phyloP scores from a whole-genome alignment of 2,113 vertebrate species.

The Percopsis transmontana region DNA sequence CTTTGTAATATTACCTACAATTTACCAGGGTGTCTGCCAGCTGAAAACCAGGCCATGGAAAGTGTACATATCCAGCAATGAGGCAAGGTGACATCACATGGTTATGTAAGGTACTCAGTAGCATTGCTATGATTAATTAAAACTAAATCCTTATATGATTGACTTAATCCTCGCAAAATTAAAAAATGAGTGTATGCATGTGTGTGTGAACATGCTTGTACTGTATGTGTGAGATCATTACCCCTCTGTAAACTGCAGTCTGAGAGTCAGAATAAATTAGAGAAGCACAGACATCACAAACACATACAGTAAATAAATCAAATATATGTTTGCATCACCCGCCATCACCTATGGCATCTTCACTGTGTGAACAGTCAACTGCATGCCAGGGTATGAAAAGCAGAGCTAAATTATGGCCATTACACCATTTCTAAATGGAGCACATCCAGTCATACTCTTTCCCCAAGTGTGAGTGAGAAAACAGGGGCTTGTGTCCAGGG shows the following conservation, averaged over 20 bases:
- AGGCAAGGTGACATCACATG: conserved; percentile 38
- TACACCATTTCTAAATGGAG: conserved; percentile 43
- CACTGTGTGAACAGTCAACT: conserved; percentile 29
- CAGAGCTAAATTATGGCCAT: conserved; percentile 28
- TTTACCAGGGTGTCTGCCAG: conserved; percentile 42
- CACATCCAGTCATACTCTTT: conserved; percentile 44
- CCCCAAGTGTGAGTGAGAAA: conserved; percentile 38
- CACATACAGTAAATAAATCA: conserved; percentile 44
- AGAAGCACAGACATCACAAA: conserved; percentile 23
- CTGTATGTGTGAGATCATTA: conserved; percentile 35
- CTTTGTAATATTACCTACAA: conserved; percentile 46
- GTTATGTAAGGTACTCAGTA: conserved; percentile 36
- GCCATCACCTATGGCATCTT: conserved; percentile 31
- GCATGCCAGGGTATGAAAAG: conserved; percentile 33
- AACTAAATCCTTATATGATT: conserved; percentile 24
- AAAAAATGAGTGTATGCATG: conserved; percentile 18
- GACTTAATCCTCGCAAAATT: conserved; percentile 14
- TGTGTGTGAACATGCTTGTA: conserved; percentile 6
- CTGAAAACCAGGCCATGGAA: conserved; percentile 60
- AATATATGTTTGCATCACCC: conserved; percentile 30
- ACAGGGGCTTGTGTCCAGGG: conserved; percentile 45
- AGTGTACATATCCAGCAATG: conserved; percentile 40
- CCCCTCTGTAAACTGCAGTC: conserved; percentile 36
- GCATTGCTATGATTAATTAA: conserved; percentile 39
- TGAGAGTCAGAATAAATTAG: conserved; percentile 62